Evolutionary conservation across 2,888 invertebrate species (phyloP).

Genomic region (Lochmaea crataegi): DNA sequence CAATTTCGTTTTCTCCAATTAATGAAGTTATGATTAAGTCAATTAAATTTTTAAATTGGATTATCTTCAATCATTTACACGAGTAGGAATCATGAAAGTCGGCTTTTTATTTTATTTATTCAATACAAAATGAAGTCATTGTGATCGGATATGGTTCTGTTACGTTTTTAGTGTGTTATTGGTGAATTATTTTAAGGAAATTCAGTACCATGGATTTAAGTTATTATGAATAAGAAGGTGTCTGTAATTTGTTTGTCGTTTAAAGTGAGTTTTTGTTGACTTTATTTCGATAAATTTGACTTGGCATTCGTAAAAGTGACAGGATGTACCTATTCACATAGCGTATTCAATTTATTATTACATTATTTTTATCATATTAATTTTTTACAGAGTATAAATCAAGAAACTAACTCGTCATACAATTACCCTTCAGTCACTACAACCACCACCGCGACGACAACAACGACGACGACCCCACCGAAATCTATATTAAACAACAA

Average conservation of each 20-base stretch:
- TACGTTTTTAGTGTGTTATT: conserved; percentile 19
- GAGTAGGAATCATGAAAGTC: conserved; percentile 47
- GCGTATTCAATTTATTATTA: no score
- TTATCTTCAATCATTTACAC: conserved; percentile 58
- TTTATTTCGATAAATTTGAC: not conserved
- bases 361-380: no score
- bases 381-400: conserved; percentile 57
- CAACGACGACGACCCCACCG: conserved; percentile 29
- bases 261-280: conserved; percentile 53
- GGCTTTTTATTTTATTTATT: conserved; percentile 23
- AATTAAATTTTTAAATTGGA: conserved; percentile 45
- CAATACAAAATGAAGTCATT: conserved; percentile 6
- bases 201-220: conserved; percentile 27
- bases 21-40: conserved; percentile 29
- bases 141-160: conserved; percentile 20
- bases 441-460: not conserved
- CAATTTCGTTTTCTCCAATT: conserved; percentile 30
- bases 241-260: conserved; percentile 59
- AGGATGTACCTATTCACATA: no score
- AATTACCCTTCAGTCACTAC: not conserved
- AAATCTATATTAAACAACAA: conserved; percentile 49
- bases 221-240: conserved; percentile 53
- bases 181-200: conserved; percentile 20
- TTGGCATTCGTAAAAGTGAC: no score
- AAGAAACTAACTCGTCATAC: conserved; percentile 26